Conservation (phyloP, 2,113 vertebrate species). For the Polypterus bichir region DNA sequence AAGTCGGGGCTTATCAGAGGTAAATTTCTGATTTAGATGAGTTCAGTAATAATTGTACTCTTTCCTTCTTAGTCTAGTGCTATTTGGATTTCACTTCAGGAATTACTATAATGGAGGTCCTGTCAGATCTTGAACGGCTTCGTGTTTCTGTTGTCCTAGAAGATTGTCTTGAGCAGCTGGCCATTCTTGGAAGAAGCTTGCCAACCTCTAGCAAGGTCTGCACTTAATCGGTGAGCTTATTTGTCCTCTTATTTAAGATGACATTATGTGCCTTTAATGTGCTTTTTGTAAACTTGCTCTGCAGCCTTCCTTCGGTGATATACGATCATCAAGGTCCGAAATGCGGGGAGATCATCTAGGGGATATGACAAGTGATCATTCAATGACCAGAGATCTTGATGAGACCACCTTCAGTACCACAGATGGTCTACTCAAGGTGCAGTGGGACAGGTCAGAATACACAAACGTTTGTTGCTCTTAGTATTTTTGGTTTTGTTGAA, state of each 20-base stretch:
- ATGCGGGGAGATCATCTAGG: slow-evolving; percentile 13
- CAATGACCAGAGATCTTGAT: slow-evolving; percentile 26
- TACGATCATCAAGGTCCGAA: too few relatives aligned
- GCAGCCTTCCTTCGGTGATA: too few relatives aligned
- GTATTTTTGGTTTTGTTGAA: not conserved
- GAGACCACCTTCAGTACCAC: slow-evolving; percentile 22
- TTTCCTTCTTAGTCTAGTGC: too few relatives aligned
- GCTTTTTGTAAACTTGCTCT: not conserved
- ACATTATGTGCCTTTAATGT: not conserved
- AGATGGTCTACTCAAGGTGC: slow-evolving; percentile 47
- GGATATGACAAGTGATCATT: slow-evolving; percentile 13
- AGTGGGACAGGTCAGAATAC: slow-evolving; percentile 50
- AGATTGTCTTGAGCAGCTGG: slow-evolving; percentile 52
- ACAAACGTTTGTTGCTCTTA: too few relatives aligned
- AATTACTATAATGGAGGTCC: slow-evolving; percentile 10
- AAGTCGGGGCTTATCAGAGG: too few relatives aligned
- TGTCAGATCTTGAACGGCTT: slow-evolving; percentile 40
- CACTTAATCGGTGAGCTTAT: too few relatives aligned
- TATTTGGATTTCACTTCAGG: not conserved
- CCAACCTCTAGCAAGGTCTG: slow-evolving; percentile 18
- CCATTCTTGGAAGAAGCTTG: slow-evolving; percentile 54
- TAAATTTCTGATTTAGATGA: too few relatives aligned
- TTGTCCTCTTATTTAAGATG: too few relatives aligned
- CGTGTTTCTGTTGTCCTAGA: slow-evolving; percentile 49
- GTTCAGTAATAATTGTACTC: too few relatives aligned